Evolutionary conservation across 2,113 vertebrate species (phyloP).

Genomic region (Mohoua ochrocephala): DNA sequence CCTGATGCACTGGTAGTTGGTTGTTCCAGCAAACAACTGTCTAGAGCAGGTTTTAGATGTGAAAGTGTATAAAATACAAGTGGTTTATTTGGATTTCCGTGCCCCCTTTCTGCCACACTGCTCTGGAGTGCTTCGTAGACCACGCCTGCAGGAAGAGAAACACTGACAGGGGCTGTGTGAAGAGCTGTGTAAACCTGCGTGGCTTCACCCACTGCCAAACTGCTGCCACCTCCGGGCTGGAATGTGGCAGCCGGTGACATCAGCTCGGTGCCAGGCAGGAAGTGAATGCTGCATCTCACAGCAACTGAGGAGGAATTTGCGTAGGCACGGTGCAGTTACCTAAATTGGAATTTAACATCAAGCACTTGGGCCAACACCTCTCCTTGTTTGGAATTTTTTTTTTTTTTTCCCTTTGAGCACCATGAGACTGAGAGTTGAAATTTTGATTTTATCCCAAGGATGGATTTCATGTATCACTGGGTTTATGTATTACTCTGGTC

Average conservation of each 20-base stretch:
- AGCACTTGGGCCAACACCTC: not conserved
- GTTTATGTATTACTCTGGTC: not conserved
- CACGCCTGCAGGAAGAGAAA: accelerated
- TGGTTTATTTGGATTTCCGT: not conserved
- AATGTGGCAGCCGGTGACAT: not conserved
- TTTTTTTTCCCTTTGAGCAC: not conserved
- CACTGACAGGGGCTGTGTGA: not conserved
- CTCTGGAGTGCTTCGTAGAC: not conserved
- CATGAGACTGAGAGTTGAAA: not conserved
- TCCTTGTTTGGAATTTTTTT: not conserved
- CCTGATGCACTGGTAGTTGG: no score
- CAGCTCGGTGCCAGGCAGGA: not conserved
- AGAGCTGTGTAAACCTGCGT: not conserved
- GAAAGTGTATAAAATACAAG: not conserved
- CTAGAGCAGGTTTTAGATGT: not conserved
- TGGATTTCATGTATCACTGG: not conserved
- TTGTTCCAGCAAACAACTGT: not conserved
- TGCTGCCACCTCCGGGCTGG: not conserved
- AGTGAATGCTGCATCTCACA: not conserved
- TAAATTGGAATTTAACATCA: not conserved
- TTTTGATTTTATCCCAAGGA: not conserved
- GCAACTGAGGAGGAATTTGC: not conserved
- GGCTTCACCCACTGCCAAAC: not conserved
- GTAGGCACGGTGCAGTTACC: constrained; percentile 1
- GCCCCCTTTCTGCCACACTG: accelerated